Base-by-base conservation (phyloP, 2,888 invertebrate species). In the Lithosia quadra region DNA sequence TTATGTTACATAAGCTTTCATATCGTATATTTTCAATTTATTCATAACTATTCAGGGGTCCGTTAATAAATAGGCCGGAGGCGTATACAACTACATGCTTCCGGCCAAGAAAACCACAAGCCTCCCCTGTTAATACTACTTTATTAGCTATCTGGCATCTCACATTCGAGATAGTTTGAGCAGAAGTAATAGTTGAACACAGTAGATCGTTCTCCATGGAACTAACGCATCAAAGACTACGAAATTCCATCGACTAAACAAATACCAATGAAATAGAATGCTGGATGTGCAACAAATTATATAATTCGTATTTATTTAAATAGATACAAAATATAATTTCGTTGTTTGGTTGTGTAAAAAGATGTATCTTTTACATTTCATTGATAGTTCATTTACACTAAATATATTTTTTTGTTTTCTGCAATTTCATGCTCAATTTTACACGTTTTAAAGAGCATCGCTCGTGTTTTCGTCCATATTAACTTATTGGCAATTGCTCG, bases 201-300 rank as follows among this genome's bases (percentile, higher is more conserved):
- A 68, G 63, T 80, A 66, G 65, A 79, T 71, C 33, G 56, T n/a
- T n/a, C n/a, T n/a, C n/a, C n/a, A n/a, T n/a, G n/a, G n/a, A 58
- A 67, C 71, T 67, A 61, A 66, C 66, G 67, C 66, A 77, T 70
- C 67, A 73, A 79, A 75, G 66, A 78, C 69, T 65, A 63, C 58
- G 60, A 65, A 79, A 72, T 69, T 65, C 63, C 60, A 9, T 63
- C 18, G n/a, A 33, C 39, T 53, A 39, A 63, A 62, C 55, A 70
- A 56, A 21, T 58, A 22, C 55, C 56, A 18, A 0, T 55, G 49
- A 70, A 53, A 13, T 33, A 28, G 24, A 33, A 58, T 43, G n/a
- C 15, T 49, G 10, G n/a, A 33, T 49, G 18, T 11, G 1, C 8
- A 9, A 2, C 2, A 10, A 59, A 24, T 9, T 63, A 13, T 7